Conservation (phyloP, 2,113 vertebrate species). For the Salvelinus alpinus region DNA sequence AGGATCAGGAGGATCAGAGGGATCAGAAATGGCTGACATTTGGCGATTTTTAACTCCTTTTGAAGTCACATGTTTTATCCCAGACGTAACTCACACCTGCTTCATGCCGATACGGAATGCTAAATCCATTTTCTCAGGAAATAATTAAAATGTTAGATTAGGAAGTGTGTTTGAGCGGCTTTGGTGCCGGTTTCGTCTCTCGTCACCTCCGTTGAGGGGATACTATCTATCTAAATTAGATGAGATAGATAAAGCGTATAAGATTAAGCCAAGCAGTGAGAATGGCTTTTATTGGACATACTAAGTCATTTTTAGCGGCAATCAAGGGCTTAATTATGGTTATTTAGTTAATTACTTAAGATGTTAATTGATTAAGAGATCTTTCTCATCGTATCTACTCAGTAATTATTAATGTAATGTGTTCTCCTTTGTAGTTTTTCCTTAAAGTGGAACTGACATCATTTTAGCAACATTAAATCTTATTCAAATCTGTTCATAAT, state of each 20-base stretch:
- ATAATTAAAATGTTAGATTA: neutral
- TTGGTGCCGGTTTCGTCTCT: neutral
- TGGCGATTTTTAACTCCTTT: slow-evolving; percentile 24
- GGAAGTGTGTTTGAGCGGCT: too few relatives aligned
- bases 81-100: neutral
- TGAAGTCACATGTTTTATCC: neutral
- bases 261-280: slow-evolving; percentile 40
- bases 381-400: slow-evolving; percentile 27
- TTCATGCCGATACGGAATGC: neutral
- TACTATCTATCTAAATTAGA: slow-evolving; percentile 46
- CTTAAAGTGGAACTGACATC: neutral
- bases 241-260: slow-evolving; percentile 34
- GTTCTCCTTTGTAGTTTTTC: slow-evolving; percentile 5
- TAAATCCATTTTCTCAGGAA: neutral
- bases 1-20: slow-evolving; percentile 42
- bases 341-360: slow-evolving; percentile 59
- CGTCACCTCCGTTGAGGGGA: too few relatives aligned
- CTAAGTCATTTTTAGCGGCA: too few relatives aligned
- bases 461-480: neutral
- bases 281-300: too few relatives aligned
- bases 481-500: neutral
- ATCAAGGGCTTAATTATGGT: slow-evolving; percentile 49
- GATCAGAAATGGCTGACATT: slow-evolving; percentile 57
- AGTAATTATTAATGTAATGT: slow-evolving; percentile 34
- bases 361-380: slow-evolving; percentile 54